Conservation (phyloP, 2,113 vertebrate genomes). For the Lampris incognitus region DNA sequence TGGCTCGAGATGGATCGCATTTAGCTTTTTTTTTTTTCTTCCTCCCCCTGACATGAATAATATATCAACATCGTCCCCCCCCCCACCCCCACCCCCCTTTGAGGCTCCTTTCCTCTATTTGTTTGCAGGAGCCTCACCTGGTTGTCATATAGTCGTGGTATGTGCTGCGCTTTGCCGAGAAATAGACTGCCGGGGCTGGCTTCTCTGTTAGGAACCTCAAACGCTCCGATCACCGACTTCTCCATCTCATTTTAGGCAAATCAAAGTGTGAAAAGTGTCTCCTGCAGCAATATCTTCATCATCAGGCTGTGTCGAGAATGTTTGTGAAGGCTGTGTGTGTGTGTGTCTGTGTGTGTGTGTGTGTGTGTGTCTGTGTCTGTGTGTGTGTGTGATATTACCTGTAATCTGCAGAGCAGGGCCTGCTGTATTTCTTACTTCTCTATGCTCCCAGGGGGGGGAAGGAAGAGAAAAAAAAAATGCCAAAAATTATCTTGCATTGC, state of each 20-base stretch:
- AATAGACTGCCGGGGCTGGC: constrained; percentile 59
- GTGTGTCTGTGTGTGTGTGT: no score
- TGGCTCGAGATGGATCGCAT: constrained; percentile 77
- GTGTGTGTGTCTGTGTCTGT: constrained; percentile 19
- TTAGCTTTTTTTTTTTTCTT: constrained; percentile 51
- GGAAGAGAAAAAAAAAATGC: constrained; percentile 52
- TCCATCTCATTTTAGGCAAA: constrained; percentile 84
- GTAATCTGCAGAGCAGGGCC: constrained; percentile 80
- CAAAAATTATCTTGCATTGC: constrained; percentile 84
- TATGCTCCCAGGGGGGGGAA: constrained; percentile 78
- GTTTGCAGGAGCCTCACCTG: constrained; percentile 73
- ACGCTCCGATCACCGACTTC: constrained; percentile 77
- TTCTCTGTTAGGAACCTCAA: constrained; percentile 78
- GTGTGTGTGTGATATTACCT: constrained; percentile 77
- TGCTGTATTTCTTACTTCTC: constrained; percentile 77
- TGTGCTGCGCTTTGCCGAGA: constrained; percentile 46
- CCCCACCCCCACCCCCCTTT: constrained; percentile 28
- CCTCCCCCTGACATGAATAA: constrained; percentile 71
- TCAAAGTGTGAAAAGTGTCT: constrained; percentile 86
- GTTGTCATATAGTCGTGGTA: constrained; percentile 55
- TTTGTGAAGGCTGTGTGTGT: constrained; percentile 76
- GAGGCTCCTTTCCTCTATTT: constrained; percentile 68
- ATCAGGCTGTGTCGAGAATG: constrained; percentile 80
- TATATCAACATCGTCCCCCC: constrained; percentile 67
- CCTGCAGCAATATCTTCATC: constrained; percentile 83